Conservation (phyloP, 2,888 invertebrate species). For the Girardia tigrina region DNA sequence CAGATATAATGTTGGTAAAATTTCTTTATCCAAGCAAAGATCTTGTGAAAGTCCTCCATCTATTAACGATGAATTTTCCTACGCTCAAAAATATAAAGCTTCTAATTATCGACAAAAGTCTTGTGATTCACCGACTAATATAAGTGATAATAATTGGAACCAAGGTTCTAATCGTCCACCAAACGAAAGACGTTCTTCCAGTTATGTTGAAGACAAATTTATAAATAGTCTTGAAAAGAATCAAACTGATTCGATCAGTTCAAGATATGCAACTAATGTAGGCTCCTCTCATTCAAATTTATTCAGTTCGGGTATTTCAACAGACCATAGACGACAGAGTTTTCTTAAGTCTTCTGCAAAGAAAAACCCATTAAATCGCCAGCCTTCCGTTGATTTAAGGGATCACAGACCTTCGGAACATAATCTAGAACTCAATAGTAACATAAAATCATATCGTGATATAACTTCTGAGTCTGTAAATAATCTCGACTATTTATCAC, state of each 20-base stretch:
- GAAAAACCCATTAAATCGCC: conserved; percentile 2
- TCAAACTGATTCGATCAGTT: not conserved
- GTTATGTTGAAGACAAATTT: conserved; percentile 13
- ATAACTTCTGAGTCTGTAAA: not conserved
- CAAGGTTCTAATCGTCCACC: not conserved
- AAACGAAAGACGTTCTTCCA: not conserved
- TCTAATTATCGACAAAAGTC: conserved; percentile 4
- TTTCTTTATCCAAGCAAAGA: not conserved
- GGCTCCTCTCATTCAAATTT: not conserved
- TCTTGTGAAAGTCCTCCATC: conserved; percentile 19
- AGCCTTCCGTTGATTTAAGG: not conserved
- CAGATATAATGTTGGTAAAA: not conserved
- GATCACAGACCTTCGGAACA: not conserved
- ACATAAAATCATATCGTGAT: not conserved
- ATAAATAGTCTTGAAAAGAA: not conserved
- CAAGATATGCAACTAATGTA: not conserved
- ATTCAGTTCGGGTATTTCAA: not conserved
- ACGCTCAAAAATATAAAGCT: conserved; percentile 8
- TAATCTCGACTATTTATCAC: conserved; percentile 6
- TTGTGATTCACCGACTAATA: not conserved
- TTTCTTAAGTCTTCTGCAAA: not conserved
- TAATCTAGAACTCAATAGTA: not conserved
- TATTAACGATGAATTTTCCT: not conserved
- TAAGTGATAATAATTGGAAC: not conserved
- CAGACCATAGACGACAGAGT: not conserved